Conservation (phyloP, 2,888 invertebrate species). For the Nomada fabriciana region DNA sequence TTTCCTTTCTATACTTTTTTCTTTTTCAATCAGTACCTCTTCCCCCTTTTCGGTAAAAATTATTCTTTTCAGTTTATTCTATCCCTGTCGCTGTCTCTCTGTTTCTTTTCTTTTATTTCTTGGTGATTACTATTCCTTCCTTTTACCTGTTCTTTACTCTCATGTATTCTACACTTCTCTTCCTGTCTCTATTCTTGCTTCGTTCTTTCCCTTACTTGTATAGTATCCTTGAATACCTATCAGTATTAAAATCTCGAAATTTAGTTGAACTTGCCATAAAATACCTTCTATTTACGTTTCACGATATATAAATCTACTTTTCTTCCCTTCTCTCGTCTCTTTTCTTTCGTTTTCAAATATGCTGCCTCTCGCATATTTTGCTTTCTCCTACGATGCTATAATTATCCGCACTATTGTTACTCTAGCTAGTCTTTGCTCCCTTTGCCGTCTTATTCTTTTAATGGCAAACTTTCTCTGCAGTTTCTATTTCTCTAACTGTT, state of each 20-base stretch:
- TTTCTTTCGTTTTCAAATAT: slow-evolving; percentile 2
- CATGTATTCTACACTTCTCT: neutral
- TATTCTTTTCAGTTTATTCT: neutral
- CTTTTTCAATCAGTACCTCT: neutral
- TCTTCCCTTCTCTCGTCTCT: neutral
- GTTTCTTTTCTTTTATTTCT: neutral
- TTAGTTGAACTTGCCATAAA: slow-evolving; percentile 67
- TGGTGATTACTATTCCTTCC: slow-evolving; percentile 17
- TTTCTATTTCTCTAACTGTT: slow-evolving; percentile 12
- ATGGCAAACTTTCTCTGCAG: slow-evolving; percentile 35
- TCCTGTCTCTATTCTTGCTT: slow-evolving; percentile 15
- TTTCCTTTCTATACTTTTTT: neutral
- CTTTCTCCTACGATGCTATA: slow-evolving; percentile 28
- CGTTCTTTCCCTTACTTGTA: slow-evolving; percentile 8
- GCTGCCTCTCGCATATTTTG: slow-evolving; percentile 3
- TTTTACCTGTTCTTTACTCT: neutral
- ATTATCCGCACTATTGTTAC: slow-evolving; percentile 5
- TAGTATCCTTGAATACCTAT: slow-evolving; percentile 60
- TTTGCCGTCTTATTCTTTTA: neutral
- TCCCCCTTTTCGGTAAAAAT: neutral
- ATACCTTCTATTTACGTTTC: slow-evolving; percentile 37
- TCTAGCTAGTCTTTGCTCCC: slow-evolving; percentile 18
- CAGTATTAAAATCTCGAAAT: slow-evolving; percentile 75
- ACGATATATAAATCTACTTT: neutral
- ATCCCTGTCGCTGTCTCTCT: neutral